A percentile compares a stretch with the other conserved stretches of the same genome.
Evolutionary conservation across 2,888 invertebrate genomes (phyloP).

Genomic region (Hirtodrosophila alboralis): DNA sequence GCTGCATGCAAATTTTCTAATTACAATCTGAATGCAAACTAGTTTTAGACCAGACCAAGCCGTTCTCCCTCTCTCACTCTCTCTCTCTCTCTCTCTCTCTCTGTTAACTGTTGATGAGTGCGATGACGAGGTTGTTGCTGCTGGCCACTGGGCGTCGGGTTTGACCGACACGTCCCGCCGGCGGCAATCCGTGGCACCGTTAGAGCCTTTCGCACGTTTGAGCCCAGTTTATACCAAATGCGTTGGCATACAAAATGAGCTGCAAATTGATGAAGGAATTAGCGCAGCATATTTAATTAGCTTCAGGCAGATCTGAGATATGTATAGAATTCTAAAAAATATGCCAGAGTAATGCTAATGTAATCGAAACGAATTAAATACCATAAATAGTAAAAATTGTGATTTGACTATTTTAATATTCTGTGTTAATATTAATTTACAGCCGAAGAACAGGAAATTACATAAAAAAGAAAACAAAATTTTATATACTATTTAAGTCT

Average conservation of each 20-base stretch:
- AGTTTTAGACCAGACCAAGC: conserved; percentile 37
- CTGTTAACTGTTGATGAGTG: background rate
- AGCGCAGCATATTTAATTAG: conserved; percentile 76
- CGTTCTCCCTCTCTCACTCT: too few relatives aligned
- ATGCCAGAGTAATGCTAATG: too few relatives aligned
- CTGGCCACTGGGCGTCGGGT: conserved; percentile 17
- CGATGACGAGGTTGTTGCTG: conserved; percentile 4
- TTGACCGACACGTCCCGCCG: conserved; percentile 44
- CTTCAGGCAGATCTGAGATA: conserved; percentile 11
- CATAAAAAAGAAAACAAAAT: too few relatives aligned
- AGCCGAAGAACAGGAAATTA: too few relatives aligned
- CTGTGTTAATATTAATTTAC: too few relatives aligned
- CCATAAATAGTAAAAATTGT: too few relatives aligned
- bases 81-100: too few relatives aligned
- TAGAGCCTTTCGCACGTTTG: conserved; percentile 60
- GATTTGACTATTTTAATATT: too few relatives aligned
- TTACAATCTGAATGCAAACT: conserved; percentile 69
- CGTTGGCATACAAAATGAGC: conserved; percentile 78
- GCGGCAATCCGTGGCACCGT: conserved; percentile 49
- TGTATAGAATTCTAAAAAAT: background rate
- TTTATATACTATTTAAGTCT: too few relatives aligned
- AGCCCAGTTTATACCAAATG: conserved; percentile 47
- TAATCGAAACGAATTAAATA: too few relatives aligned
- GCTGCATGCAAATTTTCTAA: conserved; percentile 72
- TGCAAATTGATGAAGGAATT: conserved; percentile 80